Base-by-base conservation (phyloP, 2,888 invertebrate genomes). In the Apotomis capreana region DNA sequence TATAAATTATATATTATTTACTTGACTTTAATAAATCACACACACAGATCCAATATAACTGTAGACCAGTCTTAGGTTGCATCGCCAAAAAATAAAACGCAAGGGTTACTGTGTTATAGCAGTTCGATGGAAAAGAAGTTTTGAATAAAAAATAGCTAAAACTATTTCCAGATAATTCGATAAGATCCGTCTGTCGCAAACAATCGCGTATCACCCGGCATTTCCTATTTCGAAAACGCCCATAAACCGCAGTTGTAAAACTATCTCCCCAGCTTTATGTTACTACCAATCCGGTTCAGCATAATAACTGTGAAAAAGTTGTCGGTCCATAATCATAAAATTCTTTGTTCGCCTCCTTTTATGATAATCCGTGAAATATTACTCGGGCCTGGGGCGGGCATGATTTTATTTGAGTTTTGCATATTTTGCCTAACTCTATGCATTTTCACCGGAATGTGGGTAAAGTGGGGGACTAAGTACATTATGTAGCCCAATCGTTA, bases 261-360 rank as follows among this genome's bases (percentile, higher is more conserved):
- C 72, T 72, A 72, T 71, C 54, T 70, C 63, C 73, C 74, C 76
- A 77, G 75, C 79, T 78, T 78, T 77, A 79, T 81, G 80, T 79
- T 76, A 74, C 76, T 77, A 80, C 80, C 81, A 81, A 81, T 81
- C 80, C 78, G 74, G 73, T 77, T 70, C 76, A 74, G 78, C 75
- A 76, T 81, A 84, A 85, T 84, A 83, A 82, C 80, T 82, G 80
- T 62, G 68, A 82, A 77, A 78, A 78, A 81, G 76, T 79, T 80
- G 78, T 77, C 75, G 74, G 79, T 79, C 79, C 77, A 78, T 80
- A 80, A 83, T 82, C 78, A 78, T 81, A 80, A 84, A 84, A 80
- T 76, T 78, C 79, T 77, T 79, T 79, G 77, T 77, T 75, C 72
- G 70, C 70, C 72, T 71, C 75, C 76, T 77, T 81, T 80, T 81